phyloP scores from a whole-genome alignment of 2,113 vertebrate species.

The Bufo bufo region DNA sequence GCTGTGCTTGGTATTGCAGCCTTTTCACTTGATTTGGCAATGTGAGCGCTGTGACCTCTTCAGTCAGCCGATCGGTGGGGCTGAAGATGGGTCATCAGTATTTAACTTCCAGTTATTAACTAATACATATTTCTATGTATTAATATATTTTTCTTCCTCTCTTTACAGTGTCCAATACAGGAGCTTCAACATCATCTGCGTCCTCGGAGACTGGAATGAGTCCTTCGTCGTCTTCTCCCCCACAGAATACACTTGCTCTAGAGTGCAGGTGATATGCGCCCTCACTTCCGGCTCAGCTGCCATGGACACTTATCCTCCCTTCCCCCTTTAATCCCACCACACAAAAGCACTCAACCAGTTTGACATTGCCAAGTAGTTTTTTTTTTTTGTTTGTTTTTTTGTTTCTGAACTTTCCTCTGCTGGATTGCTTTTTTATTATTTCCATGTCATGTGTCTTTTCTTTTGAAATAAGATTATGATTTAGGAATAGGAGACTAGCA shows the following conservation, averaged over 20 bases:
- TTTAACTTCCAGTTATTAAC: too few relatives aligned
- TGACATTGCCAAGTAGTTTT: constrained; percentile 76
- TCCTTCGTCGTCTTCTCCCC: constrained; percentile 91
- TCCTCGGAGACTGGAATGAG: constrained; percentile 97
- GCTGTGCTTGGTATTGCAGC: too few relatives aligned
- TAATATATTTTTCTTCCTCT: background rate
- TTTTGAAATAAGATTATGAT: constrained; percentile 68
- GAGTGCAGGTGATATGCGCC: constrained; percentile 96
- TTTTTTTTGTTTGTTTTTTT: constrained; percentile 27
- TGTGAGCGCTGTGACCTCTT: too few relatives aligned
- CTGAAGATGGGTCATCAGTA: too few relatives aligned
- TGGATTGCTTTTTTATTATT: constrained; percentile 69
- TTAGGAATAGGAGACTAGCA: constrained; percentile 76
- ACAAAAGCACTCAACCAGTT: constrained; percentile 84
- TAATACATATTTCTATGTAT: background rate
- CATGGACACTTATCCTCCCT: constrained; percentile 72
- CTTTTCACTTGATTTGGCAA: too few relatives aligned
- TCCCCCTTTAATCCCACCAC: constrained; percentile 73
- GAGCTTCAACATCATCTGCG: constrained; percentile 92
- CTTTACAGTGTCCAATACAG: constrained; percentile 84
- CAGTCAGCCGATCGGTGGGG: too few relatives aligned
- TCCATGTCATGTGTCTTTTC: constrained; percentile 62
- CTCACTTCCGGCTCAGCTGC: constrained; percentile 78
- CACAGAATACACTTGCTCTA: constrained; percentile 92
- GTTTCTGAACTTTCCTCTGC: constrained; percentile 66